Base-by-base conservation (phyloP, 2,888 invertebrate genomes). In the Sipunculus nudus region DNA sequence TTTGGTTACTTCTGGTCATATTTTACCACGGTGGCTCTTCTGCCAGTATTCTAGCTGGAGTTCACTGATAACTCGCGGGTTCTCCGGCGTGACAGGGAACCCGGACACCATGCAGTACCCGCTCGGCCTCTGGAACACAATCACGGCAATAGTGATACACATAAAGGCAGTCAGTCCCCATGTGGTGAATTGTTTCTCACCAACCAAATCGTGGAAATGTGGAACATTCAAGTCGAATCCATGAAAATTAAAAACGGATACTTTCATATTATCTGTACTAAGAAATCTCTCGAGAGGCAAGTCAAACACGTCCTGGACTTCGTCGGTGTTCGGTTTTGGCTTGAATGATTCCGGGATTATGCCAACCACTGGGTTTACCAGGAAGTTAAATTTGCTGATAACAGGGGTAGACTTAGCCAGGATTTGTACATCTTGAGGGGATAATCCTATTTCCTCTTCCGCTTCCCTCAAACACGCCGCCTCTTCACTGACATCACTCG, bases 381-480 rank as follows among this genome's bases (percentile, higher is more conserved):
- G 32, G 21, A 72, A 71, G 41, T 68, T 65, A n/a, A 73, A 73
- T 21, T 6, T 52, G 16, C 69, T 74, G 38, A 78, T 55, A 3
- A 71, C 53, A 6, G 74, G 74, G 5, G 70, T 59, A 16, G 78
- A 57, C 13, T 71, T 56, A 13, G 67, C 74, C 16, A 82, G 29
- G 19, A 81, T 65, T 21, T 71, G 65, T 4, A 81, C 79, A 31
- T 72, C 35, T 10, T 63, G 35, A n/a, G 68, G 70, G 4, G 61
- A 32, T 29, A 83, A 63, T 1, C 81, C 81, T 26, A 81, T 76
- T 64, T 83, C 82, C 62, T 83, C 82, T 23, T 77, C 61, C 2
- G 82, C 76, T 65, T 83, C 82, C 39, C 82, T 61, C 13, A 80
- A 61, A 13, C 79, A 78, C 21, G 81, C 79, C 10, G 69, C 69